phyloP scores from a whole-genome alignment of 2,113 vertebrate genomes.

The Reinhardtius hippoglossoides region DNA sequence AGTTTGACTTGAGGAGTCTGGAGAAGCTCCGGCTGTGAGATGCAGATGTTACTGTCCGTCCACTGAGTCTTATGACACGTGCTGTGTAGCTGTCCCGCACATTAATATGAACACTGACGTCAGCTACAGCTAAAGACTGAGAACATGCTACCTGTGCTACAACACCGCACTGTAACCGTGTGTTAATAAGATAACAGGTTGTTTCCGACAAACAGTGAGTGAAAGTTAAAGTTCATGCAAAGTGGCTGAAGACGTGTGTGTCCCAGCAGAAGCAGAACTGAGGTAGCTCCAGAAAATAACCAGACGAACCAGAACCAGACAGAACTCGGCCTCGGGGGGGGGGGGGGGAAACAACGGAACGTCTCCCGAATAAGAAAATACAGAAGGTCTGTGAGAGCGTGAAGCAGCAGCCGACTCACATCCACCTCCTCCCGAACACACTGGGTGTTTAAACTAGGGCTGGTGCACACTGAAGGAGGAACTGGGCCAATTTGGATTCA shows the following conservation, averaged over 20 bases:
- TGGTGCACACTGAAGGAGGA: too few species aligned
- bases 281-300: background rate
- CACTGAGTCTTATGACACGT: background rate
- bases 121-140: background rate
- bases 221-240: background rate
- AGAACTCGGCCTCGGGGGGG: too few species aligned
- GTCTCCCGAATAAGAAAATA: too few species aligned
- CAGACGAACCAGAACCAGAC: background rate
- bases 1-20: too few species aligned
- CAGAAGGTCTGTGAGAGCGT: background rate
- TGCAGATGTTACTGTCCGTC: too few species aligned
- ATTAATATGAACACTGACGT: background rate
- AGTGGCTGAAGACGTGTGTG: background rate
- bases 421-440: too few species aligned
- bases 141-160: background rate
- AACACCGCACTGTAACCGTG: background rate
- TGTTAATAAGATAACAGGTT: too few species aligned
- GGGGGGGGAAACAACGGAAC: too few species aligned
- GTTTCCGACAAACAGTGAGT: background rate
- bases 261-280: background rate
- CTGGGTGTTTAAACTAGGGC: too few species aligned
- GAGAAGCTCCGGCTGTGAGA: too few species aligned
- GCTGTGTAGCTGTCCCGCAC: too few species aligned
- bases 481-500: too few species aligned
- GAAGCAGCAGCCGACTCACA: background rate